A percentile compares a stretch with the other conserved stretches of the same genome.
These are phyloP conservation scores for Syritta pipiens DNA, from an alignment of 2,888 invertebrate species.

Conservation along the genomic window DNA sequence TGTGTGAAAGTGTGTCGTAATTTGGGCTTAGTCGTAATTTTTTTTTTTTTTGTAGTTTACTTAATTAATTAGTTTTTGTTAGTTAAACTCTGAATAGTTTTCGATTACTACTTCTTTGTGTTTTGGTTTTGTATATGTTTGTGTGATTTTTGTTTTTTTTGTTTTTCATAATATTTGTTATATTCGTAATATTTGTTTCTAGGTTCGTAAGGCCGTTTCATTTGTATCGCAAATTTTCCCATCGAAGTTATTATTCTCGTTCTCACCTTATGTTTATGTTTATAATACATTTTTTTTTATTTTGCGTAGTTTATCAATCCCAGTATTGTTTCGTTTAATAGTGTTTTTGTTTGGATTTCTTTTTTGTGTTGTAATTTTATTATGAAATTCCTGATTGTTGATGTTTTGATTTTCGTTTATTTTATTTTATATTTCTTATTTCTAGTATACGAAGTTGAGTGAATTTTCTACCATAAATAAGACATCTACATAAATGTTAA, in stretches of 20 bases:
- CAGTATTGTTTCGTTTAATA: constrained; percentile 53
- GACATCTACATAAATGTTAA: constrained; percentile 53
- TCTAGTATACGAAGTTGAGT: constrained; percentile 42
- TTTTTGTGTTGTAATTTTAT: constrained; percentile 61
- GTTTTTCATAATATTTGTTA: constrained; percentile 64
- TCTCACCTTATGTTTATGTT: neutral
- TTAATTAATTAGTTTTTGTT: constrained; percentile 60
- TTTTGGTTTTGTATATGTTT: constrained; percentile 24
- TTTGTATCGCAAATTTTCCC: constrained; percentile 69
- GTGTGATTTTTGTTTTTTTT: constrained; percentile 28
- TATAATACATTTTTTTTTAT: constrained; percentile 25
- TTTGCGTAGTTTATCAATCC: constrained; percentile 59
- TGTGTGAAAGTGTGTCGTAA: constrained; percentile 53
- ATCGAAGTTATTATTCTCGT: constrained; percentile 34
- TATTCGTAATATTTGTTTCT: constrained; percentile 74
- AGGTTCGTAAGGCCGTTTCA: constrained; percentile 71
- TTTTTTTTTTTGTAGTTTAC: constrained; percentile 45
- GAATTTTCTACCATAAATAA: constrained; percentile 38
- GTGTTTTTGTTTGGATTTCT: constrained; percentile 61
- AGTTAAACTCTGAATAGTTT: constrained; percentile 47
- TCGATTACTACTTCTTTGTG: constrained; percentile 33
- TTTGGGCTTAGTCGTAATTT: constrained; percentile 22
- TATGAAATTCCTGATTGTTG: constrained; percentile 72
- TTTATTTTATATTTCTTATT: constrained; percentile 19
- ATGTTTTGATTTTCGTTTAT: constrained; percentile 26